Base-by-base conservation (phyloP, 64 coral and sea anemone genomes). In the Trachythela sp. region DNA sequence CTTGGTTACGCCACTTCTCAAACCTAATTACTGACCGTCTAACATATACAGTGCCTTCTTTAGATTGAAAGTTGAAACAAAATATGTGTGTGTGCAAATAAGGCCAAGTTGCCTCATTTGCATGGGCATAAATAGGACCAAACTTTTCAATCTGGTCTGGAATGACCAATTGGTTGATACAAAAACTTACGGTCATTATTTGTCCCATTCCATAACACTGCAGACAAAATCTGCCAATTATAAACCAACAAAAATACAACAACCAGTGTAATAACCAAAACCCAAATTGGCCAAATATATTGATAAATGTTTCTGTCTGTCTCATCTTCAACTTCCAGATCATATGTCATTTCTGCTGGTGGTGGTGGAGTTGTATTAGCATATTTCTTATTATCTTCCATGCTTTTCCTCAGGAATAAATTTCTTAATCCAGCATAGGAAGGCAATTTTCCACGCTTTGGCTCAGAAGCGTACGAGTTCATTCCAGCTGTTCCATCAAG, bases 341-440 rank as follows among this genome's bases (percentile, higher is more conserved):
- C 56, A 64, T 22, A 64, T 2, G 56, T 27, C 1, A 64, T 64
- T 5, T 64, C 24, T 27, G 17, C 2, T 64, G 56, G 56, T 64
- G 56, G 56, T 64, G 56, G 4, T 64, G 56, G 8, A 20, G 56
- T 10, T 27, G 26, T 20, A 64, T 22, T n/a, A 64, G 20, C 17
- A 30, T 30, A 0, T 0, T 80, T 35, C 75, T 8, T 80, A 30
- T 29, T 39, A 15, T 80, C 75, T 8, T 80, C 75, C 33, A 80
- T 80, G 75, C 75, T 80, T 80, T 80, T 80, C 35, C 75, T 80
- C 75, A 80, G 8, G 75, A 80, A 80, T 37, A 80, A 37, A 37
- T 80, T 35, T 22, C 75, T 35, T 80, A 80, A 80, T 17, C 75
- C 75, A 37, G 34, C 15, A 39, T 80, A 80, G 27, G 26, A 18